Base-by-base conservation (phyloP, 2,888 invertebrate genomes). In the Caenorhabditis virilis region DNA sequence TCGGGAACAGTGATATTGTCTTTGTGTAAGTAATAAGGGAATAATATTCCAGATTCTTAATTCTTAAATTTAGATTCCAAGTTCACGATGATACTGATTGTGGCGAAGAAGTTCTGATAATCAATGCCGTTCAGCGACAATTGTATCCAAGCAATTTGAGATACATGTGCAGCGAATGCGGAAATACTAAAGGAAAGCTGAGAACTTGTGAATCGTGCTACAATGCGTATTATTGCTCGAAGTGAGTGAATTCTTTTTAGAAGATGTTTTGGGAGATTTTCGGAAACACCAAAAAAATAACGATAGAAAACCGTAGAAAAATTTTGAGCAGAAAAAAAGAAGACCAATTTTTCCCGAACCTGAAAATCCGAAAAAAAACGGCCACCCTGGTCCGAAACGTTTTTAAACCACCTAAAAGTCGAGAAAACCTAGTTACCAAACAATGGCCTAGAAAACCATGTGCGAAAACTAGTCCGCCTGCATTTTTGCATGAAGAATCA, bases 151-250 rank as follows among this genome's bases (percentile, higher is more conserved):
- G 51, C 7, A 47, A 51, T 9, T 48, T 67, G 7, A 62, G 62
- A 38, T 73, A 76, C 47, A 33, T 54, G 9, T 78, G 72, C 54
- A 69, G 55, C 36, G 72, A 50, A 60, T 78, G 53, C 85, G 86
- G 78, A 74, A 83, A 22, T 25, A 50, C 26, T 15, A 42, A 68
- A 42, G 48, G 49, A 26, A 55, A 60, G 35, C 56, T 77, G 52
- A 69, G 71, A 43, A 80, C 79, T 46, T 87, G 86, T 74, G 83
- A 83, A 25, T 84, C 84, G 38, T 87, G 86, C 77, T 84, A 82
- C 72, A 83, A 84, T 69, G 85, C 84, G 2, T 85, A 84, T 62
- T 87, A 86, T 79, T 87, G 87, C 76, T 84, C 85, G 73, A 83
- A 84, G 85, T 85, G 73, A 55, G 69, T 50, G 30, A 39, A 13